Percentiles rank a stretch among this genome's conserved stretches.
These are phyloP conservation scores for Acrobasis repandana DNA, from an alignment of 2,888 invertebrate species.

Conservation along the genomic window DNA sequence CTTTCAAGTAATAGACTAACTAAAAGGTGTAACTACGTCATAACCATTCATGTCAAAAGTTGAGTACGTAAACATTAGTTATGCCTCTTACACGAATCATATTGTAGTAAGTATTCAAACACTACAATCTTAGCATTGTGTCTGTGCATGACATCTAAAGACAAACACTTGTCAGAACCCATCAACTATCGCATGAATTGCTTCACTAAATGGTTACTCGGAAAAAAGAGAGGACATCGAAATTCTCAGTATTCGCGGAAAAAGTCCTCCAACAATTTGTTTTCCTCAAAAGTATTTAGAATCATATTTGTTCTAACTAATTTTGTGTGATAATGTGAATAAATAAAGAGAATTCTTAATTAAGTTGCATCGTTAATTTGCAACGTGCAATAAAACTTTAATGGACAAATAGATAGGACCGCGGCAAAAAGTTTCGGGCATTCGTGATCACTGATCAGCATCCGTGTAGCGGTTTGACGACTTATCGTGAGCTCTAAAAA, in stretches of 20 bases:
- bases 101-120: not conserved
- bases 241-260: not conserved
- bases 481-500: constrained; percentile 12
- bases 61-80: not conserved
- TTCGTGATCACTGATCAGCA: constrained; percentile 4
- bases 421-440: not conserved
- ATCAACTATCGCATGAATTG: not conserved
- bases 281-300: not conserved
- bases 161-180: constrained; percentile 1
- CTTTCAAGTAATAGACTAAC: not conserved
- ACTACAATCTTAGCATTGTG: not conserved
- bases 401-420: constrained; percentile 2
- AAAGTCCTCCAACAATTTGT: not conserved
- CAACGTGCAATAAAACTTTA: constrained; percentile 2
- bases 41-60: not conserved
- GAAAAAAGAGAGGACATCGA: not conserved
- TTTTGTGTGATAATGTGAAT: not conserved
- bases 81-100: not conserved
- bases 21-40: not conserved
- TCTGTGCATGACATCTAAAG: not conserved
- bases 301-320: not conserved
- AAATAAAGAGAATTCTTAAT: not conserved
- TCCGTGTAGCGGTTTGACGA: constrained; percentile 4
- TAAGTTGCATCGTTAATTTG: not conserved
- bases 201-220: not conserved